phyloP scores from a whole-genome alignment of 2,113 vertebrate species.

The Mesembrinibis cayennensis region DNA sequence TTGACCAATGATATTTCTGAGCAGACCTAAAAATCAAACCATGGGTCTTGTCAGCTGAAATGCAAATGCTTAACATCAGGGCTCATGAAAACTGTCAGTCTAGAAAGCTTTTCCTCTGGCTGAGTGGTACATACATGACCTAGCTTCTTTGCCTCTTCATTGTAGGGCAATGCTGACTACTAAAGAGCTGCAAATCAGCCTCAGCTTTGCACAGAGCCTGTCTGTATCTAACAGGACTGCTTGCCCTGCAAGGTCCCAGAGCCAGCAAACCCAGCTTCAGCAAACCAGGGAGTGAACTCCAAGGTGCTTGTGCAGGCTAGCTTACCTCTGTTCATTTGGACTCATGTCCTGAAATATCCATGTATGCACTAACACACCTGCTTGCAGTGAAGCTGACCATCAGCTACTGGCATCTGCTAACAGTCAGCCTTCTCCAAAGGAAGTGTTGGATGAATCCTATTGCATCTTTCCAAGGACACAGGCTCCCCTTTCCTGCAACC shows the following conservation, averaged over 20 bases:
- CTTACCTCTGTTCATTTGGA: neutral
- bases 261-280: neutral
- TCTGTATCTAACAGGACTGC: neutral
- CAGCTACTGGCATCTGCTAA: neutral
- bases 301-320: neutral
- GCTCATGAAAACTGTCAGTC: neutral
- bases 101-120: neutral
- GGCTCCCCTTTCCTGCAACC: neutral
- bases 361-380: neutral
- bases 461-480: rapidly evolving
- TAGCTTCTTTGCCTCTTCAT: neutral
- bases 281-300: rapidly evolving
- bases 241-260: neutral
- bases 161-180: neutral
- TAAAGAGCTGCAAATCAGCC: neutral
- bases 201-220: neutral
- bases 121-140: neutral
- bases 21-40: neutral
- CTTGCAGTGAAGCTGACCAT: neutral
- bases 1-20: neutral
- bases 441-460: rapidly evolving
- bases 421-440: neutral
- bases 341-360: neutral
- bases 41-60: neutral
- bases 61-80: neutral